These are phyloP conservation scores for Drosophila burlai DNA, from an alignment of 1,140 invertebrate species.

Conservation along the genomic window DNA sequence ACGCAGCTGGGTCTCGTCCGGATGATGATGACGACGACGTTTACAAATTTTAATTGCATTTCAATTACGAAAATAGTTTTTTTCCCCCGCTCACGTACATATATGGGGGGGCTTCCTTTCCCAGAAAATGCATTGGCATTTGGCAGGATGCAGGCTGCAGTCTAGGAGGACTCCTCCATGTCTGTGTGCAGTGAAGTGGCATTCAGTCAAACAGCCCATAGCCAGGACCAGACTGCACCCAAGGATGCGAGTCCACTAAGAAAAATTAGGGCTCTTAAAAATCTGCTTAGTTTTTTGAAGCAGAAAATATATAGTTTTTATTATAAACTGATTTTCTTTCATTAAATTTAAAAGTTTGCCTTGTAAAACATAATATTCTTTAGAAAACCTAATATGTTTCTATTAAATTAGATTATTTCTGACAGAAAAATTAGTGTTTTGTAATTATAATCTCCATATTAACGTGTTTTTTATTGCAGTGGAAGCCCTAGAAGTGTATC, in stretches of 20 bases:
- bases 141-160: conserved; percentile 46
- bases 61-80: conserved; percentile 76
- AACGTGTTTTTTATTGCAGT: background rate
- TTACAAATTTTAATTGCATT: conserved; percentile 80
- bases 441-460: background rate
- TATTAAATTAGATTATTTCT: too few species aligned
- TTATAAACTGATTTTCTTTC: background rate
- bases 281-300: background rate
- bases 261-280: background rate
- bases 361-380: too few species aligned
- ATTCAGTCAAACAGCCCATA: conserved; percentile 28
- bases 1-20: conserved; percentile 36
- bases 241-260: conserved; percentile 4
- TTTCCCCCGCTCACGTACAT: conserved; percentile 9
- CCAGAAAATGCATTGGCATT: conserved; percentile 25
- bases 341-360: background rate
- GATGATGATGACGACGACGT: conserved; percentile 40
- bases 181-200: conserved; percentile 62
- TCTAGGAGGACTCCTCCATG: conserved; percentile 34
- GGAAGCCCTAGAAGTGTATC: conserved; percentile 48
- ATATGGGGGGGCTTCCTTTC: background rate
- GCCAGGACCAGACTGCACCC: conserved; percentile 8
- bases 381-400: too few species aligned
- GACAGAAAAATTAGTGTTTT: background rate
- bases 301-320: background rate